These are phyloP conservation scores for Strix aluco DNA, from an alignment of 2,113 vertebrate species.

Conservation along the genomic window DNA sequence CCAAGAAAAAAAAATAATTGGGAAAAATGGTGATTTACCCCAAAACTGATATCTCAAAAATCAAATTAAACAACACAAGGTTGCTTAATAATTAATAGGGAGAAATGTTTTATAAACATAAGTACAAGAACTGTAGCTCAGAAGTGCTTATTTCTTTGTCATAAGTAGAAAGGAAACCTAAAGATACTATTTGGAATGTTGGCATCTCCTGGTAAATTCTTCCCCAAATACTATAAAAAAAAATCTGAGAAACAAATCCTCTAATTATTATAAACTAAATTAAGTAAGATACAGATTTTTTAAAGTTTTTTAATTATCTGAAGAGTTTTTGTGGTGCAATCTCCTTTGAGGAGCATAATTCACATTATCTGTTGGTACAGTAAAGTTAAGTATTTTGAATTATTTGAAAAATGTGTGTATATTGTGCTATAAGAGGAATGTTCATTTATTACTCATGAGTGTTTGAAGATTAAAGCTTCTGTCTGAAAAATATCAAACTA, in stretches of 20 bases:
- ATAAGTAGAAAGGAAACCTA: not conserved
- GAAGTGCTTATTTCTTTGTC: not conserved
- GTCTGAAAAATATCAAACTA: not conserved
- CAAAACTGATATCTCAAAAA: not conserved
- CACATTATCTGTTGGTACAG: not conserved
- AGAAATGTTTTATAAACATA: not conserved
- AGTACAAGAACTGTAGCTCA: not conserved
- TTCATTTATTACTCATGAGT: not conserved
- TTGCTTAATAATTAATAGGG: not conserved
- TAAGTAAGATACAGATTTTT: not conserved
- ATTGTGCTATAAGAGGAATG: not conserved
- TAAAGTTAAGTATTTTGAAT: not conserved
- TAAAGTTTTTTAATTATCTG: rapidly evolving
- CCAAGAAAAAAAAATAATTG: not conserved
- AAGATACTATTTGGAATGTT: not conserved
- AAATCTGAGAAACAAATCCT: not conserved
- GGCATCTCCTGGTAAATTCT: not conserved
- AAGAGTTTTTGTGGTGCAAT: not conserved
- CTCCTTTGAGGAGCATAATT: not conserved
- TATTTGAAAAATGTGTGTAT: not conserved
- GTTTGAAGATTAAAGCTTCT: not conserved
- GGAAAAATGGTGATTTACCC: not conserved
- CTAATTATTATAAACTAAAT: not conserved
- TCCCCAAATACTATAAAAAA: not conserved
- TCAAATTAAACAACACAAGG: rapidly evolving